phyloP scores from a whole-genome alignment of 2,797 vertebrate species.

The Craterocephalus amniculus region DNA sequence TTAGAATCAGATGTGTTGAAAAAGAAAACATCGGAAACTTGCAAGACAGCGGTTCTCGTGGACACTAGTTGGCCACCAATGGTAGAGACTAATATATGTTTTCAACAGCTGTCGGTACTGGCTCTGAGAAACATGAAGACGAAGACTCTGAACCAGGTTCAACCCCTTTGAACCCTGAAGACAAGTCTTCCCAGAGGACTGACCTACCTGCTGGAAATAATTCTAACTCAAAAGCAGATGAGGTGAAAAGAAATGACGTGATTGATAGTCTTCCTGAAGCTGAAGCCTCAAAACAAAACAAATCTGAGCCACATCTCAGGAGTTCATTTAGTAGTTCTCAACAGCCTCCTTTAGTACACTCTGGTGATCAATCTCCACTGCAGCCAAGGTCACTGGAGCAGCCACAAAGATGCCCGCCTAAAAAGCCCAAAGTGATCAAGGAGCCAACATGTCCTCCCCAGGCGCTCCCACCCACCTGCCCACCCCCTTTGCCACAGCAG shows the following conservation, averaged over 20 bases:
- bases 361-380: background rate
- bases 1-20: no score
- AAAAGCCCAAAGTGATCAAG: background rate
- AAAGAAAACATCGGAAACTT: no score
- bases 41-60: no score
- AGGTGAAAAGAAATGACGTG: background rate
- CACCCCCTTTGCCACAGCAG: background rate
- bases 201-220: no score
- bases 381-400: background rate
- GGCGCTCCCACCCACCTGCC: background rate
- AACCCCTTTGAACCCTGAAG: background rate
- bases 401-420: background rate
- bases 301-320: background rate
- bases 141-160: background rate
- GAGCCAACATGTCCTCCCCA: background rate
- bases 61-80: no score
- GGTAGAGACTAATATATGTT: constrained; percentile 5
- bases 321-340: background rate
- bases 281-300: background rate
- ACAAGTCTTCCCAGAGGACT: no score
- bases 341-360: background rate
- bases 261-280: background rate
- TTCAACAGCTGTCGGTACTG: background rate
- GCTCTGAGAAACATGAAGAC: background rate
- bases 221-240: background rate